Evolutionary conservation across 2,797 vertebrate species (phyloP).

Genomic region (Emydoidea blandingii): DNA sequence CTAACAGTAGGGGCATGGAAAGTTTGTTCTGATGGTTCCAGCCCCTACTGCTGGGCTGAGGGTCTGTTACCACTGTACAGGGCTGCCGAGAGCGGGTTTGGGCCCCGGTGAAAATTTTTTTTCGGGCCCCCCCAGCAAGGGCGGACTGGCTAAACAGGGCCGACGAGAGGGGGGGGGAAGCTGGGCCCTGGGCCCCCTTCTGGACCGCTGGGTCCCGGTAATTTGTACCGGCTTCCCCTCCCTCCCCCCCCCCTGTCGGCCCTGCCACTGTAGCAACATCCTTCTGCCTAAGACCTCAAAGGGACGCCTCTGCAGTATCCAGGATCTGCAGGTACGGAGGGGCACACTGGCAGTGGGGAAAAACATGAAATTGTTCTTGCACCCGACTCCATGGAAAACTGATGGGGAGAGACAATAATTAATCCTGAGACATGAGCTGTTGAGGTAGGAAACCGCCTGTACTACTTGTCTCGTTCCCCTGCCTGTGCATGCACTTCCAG

Average conservation of each 20-base stretch:
- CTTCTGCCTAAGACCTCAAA: neutral
- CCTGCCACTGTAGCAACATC: neutral
- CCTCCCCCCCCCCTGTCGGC: too few species aligned
- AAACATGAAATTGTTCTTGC: neutral
- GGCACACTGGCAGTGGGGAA: accelerated
- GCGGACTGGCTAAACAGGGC: too few species aligned
- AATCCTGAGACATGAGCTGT: neutral
- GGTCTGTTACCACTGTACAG: neutral
- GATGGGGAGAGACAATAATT: neutral
- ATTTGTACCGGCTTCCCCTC: too few species aligned
- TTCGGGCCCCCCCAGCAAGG: too few species aligned
- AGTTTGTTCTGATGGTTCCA: neutral
- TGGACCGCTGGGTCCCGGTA: too few species aligned
- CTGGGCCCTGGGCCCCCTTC: too few species aligned
- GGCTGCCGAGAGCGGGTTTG: too few species aligned
- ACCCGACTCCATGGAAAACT: neutral
- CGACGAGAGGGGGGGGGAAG: too few species aligned
- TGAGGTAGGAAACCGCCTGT: neutral
- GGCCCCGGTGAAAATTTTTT: too few species aligned
- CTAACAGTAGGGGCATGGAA: neutral
- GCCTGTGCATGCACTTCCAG: neutral
- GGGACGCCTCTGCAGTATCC: neutral
- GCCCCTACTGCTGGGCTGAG: neutral
- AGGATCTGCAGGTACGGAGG: neutral
- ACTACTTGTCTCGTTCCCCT: conserved; percentile 8